phyloP scores from a whole-genome alignment of 1,140 invertebrate species.

The Microplitis mediator region DNA sequence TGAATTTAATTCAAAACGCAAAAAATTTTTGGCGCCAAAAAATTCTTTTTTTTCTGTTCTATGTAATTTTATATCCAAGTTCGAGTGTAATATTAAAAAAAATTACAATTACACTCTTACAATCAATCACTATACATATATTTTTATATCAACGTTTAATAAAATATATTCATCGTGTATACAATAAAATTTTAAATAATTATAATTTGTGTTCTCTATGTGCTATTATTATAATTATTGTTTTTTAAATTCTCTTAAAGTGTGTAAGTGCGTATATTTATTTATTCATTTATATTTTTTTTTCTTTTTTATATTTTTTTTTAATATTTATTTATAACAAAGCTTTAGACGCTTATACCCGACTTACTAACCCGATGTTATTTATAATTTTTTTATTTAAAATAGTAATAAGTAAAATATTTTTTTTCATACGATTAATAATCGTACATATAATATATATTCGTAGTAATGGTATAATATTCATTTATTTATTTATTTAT shows the following conservation, averaged over 20 bases:
- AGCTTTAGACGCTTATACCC: slow-evolving; percentile 36
- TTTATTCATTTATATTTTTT: not conserved
- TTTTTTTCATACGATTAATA: slow-evolving; percentile 43
- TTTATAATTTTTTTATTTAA: slow-evolving; percentile 34
- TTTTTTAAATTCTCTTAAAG: not conserved
- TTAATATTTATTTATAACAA: slow-evolving; percentile 29
- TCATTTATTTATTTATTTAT: too few species aligned
- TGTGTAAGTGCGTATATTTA: slow-evolving; percentile 4
- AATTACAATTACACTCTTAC: slow-evolving; percentile 19
- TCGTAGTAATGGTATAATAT: slow-evolving; percentile 34
- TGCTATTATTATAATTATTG: slow-evolving; percentile 5
- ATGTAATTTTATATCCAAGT: too few species aligned
- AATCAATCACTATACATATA: slow-evolving; percentile 33
- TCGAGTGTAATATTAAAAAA: not conserved
- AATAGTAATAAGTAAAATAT: slow-evolving; percentile 45
- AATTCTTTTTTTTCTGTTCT: not conserved
- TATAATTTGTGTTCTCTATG: not conserved
- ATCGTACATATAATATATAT: slow-evolving; percentile 37
- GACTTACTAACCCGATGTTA: slow-evolving; percentile 50
- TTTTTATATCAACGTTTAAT: slow-evolving; percentile 46
- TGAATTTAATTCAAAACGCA: too few species aligned
- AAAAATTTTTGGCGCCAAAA: too few species aligned
- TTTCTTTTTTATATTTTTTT: slow-evolving; percentile 16
- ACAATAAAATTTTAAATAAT: slow-evolving; percentile 32
- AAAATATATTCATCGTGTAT: slow-evolving; percentile 49